Evolutionary conservation across 2,888 invertebrate genomes (phyloP).

Genomic region (Venustoraphidia nigricollis): DNA sequence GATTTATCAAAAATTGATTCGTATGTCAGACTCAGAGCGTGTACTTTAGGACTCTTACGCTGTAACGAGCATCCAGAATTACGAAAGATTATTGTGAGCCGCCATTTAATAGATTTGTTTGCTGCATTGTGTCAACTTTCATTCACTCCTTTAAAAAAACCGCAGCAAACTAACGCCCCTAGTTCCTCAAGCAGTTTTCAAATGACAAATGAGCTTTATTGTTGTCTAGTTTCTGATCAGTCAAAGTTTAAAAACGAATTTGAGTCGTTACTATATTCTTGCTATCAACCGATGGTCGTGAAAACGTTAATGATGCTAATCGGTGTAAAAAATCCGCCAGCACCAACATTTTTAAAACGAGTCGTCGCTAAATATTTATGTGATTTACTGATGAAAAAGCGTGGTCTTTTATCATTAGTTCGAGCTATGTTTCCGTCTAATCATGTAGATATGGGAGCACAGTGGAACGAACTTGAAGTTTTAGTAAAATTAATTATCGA

Average conservation of each 20-base stretch:
- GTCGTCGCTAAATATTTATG: conserved; percentile 44
- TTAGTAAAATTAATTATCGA: conserved; percentile 46
- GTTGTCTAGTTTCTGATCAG: conserved; percentile 33
- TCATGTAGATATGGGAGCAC: conserved; percentile 35
- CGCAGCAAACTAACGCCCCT: conserved; percentile 23
- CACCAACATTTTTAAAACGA: conserved; percentile 47
- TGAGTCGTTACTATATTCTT: conserved; percentile 33
- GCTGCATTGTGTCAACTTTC: conserved; percentile 53
- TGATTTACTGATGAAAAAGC: conserved; percentile 36
- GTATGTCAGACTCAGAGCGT: conserved; percentile 33
- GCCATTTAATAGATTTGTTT: conserved; percentile 43
- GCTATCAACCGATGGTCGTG: conserved; percentile 44
- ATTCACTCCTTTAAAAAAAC: conserved; percentile 48
- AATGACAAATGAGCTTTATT: conserved; percentile 41
- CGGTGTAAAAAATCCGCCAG: conserved; percentile 30
- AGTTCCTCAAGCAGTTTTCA: conserved; percentile 18
- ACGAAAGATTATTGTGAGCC: conserved; percentile 36
- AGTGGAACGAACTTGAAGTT: conserved; percentile 52
- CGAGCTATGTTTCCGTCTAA: conserved; percentile 45
- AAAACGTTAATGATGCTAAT: conserved; percentile 54
- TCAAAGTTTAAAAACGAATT: conserved; percentile 33
- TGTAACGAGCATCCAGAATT: conserved; percentile 34
- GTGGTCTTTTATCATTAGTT: conserved; percentile 48
- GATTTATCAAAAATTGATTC: conserved; percentile 29
- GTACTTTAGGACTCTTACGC: conserved; percentile 32